Evolutionary conservation across 2,113 vertebrate genomes (phyloP), one percentile per base, ranked within the genome.

Genomic region (Pterocles gutturalis): DNA sequence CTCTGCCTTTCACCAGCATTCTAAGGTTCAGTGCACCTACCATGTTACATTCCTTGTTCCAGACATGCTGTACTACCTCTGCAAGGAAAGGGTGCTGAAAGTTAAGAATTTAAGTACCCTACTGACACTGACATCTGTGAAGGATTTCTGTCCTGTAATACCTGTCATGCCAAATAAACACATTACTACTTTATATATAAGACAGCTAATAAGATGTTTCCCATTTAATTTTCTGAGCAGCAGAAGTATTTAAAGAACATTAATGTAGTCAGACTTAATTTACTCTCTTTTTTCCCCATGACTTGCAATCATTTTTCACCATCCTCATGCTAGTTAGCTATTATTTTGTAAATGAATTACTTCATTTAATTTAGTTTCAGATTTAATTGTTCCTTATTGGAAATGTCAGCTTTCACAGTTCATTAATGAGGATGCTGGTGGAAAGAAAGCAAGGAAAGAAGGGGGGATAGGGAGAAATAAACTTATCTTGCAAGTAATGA

Each of bases 311-410:
- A 87, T 94, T 96, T 86, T 83, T 72, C 87, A 88, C 90, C 73
- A 75, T 94, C 93, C 83, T 93, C 87, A 16, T 72, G 81, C 87
- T 95, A 69, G 80, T 91, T 97, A 95, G 79, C 83, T 96, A 94
- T 97, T 98, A 97, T 97, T 98, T 98, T 96, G 96, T 89, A 97
- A 98, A 97, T 96, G 83, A 97, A 95, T 69, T 45, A 78, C 95
- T 97, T 97, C 91, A 96, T 97, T 94, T 96, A 96, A 96, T 96
- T 90, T 97, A 73, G 86, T 70, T 95, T 83, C 96, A 86, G 78
- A 91, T 91, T 95, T 98, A 97, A 97, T 92, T 97, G 90, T 98
- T 98, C 94, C 94, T 98, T 94, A 97, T 96, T 97, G 92, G 94
- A 97, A 92, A 96, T 97, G 87, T 96, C 95, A 96, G 94, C 94